Percentiles rank a stretch among this genome's conserved stretches.
Evolutionary conservation across 2,113 vertebrate genomes (phyloP).

Genomic region (Otus sunia): DNA sequence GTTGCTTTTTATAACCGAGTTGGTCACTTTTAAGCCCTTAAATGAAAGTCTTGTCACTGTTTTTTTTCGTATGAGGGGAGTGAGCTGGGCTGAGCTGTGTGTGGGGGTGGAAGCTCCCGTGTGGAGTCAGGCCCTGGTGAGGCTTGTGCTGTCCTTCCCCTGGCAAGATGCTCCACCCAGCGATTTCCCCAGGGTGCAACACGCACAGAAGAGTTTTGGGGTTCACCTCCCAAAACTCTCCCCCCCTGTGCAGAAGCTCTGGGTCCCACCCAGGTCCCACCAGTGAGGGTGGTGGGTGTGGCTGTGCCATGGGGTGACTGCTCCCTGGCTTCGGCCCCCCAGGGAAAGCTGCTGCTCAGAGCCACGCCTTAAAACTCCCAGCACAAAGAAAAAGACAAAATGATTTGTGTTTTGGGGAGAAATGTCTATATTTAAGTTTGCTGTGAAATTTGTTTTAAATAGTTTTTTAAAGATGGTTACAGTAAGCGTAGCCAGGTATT

Average conservation of each 20-base stretch:
- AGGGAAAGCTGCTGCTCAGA: background rate
- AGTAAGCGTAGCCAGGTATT: background rate
- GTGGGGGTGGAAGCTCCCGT: background rate
- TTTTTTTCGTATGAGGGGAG: background rate
- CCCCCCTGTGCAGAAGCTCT: background rate
- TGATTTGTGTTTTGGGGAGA: background rate
- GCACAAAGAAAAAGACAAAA: background rate
- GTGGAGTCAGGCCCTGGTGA: background rate
- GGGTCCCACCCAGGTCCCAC: background rate
- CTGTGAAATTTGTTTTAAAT: background rate
- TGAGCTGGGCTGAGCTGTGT: background rate
- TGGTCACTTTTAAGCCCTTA: background rate
- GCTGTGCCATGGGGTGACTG: background rate
- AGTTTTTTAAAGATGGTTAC: background rate
- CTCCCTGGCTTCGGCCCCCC: background rate
- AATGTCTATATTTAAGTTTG: background rate
- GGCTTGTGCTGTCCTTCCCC: background rate
- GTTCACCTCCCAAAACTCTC: fast-evolving
- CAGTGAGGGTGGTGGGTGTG: fast-evolving
- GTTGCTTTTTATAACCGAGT: fast-evolving
- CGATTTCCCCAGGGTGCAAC: background rate
- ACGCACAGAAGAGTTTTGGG: background rate
- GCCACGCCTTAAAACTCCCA: background rate
- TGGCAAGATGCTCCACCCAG: background rate
- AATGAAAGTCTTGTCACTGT: background rate